Conservation (phyloP, 1,140 invertebrate genomes). For the Rhagoletis zephyria region DNA sequence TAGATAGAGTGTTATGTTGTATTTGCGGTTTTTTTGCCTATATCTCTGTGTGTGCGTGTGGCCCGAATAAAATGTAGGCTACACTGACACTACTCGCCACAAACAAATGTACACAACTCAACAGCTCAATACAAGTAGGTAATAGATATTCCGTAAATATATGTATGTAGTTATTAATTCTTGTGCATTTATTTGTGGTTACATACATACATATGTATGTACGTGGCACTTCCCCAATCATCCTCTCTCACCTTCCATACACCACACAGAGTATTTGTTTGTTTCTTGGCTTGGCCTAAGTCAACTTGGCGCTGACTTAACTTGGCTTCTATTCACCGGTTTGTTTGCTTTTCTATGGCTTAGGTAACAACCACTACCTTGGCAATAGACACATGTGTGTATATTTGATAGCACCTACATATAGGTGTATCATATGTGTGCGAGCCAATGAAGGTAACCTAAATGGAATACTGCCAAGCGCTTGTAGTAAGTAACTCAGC, state of each 20-base stretch:
- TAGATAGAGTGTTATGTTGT: too few species aligned
- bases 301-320: conserved; percentile 47
- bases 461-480: conserved; percentile 65
- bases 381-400: too few species aligned
- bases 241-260: background rate
- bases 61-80: too few species aligned
- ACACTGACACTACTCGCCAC: background rate
- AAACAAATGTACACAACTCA: conserved; percentile 43
- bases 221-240: too few species aligned
- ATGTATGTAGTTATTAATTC: background rate
- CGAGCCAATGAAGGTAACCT: background rate
- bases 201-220: background rate
- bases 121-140: background rate
- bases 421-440: background rate
- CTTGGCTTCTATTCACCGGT: conserved; percentile 29
- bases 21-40: too few species aligned
- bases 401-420: background rate
- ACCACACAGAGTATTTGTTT: background rate
- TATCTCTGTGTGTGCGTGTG: too few species aligned
- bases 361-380: background rate
- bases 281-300: conserved; percentile 42
- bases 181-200: background rate
- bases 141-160: too few species aligned
- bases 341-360: conserved; percentile 19
- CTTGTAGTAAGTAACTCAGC: conserved; percentile 27